Conservation (phyloP, 2,797 vertebrate genomes). For the Manis crassicaudata region DNA sequence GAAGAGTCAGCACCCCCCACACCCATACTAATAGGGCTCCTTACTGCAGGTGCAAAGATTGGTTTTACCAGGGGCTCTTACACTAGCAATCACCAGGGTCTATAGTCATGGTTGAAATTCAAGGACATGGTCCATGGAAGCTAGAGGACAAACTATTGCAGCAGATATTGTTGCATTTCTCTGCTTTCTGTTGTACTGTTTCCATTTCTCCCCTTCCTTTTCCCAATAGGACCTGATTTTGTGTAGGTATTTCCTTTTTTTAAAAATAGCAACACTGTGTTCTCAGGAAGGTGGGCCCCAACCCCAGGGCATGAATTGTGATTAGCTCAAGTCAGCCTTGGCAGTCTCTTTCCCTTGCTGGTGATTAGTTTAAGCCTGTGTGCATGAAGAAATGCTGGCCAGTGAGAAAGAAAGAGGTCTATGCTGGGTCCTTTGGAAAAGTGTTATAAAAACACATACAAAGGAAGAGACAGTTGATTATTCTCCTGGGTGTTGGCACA, state of each 20-base stretch:
- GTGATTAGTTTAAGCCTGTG: not conserved
- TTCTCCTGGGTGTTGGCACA: not conserved
- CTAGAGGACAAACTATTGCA: not conserved
- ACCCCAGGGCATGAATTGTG: not conserved
- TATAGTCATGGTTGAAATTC: not conserved
- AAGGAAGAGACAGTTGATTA: not conserved
- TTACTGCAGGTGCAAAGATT: not conserved
- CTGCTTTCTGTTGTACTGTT: not conserved
- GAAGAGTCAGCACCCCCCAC: not conserved
- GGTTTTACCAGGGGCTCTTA: not conserved
- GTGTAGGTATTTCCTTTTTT: not conserved
- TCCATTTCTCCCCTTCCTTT: not conserved
- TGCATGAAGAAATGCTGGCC: not conserved
- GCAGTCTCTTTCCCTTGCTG: not conserved
- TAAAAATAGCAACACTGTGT: not conserved
- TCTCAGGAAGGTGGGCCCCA: not conserved
- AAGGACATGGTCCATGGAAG: not conserved
- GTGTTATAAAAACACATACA: not conserved
- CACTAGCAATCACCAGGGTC: not conserved
- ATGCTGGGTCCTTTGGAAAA: not conserved
- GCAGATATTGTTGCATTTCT: not conserved
- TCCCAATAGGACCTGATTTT: not conserved
- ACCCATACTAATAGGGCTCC: not conserved
- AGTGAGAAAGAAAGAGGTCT: not conserved
- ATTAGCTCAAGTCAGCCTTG: not conserved